Evolutionary conservation across 2,888 invertebrate genomes (phyloP), one percentile per base, ranked within the genome.

Genomic region (Drosophila borborema): DNA sequence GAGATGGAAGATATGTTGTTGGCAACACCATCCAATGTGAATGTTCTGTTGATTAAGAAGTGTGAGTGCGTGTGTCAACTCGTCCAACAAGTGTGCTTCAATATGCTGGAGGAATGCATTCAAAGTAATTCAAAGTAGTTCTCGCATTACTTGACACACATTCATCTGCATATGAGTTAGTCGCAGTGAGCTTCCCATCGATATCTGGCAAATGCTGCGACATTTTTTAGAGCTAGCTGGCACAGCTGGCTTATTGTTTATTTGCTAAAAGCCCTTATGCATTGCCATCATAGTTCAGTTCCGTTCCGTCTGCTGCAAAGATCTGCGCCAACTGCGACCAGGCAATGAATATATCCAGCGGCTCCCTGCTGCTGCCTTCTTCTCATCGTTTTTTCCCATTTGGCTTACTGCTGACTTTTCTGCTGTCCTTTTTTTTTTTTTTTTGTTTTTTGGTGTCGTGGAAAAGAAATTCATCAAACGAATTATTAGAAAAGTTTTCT

Each of bases 401-500:
- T 51, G 51, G 51, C 49, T 51, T 51, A 4, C 49, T 34, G 58
- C 46, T 36, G 36, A 23, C 23, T 23, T 45, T 40, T 51, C 18
- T 20, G 20, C 14, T 31, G 14, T 1, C 16, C 23, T 43, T 28
- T 43, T 31, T 5, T 34, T 23, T 9, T 36, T 10, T 38, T n/a
- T 12, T 12, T 20, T 36, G 23, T 41, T 20, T n/a, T 16, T 31
- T 23, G 28, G 23, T 41, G 28, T 38, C 41, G 48, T 56, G 67
- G 41, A 51, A 64, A 74, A 45, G 77, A 72, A 81, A 83, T 81
- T 77, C 82, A 82, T 85, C 82, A 79, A 75, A 74, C 62, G 72
- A 79, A 82, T 86, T 86, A 85, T 85, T 87, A 78, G 80, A 83
- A 88, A 86, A 86, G 82, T 86, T 88, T 88, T 77, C 75, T 79